phyloP scores from a whole-genome alignment of 1,140 invertebrate species.

The Drosophila mayri region DNA sequence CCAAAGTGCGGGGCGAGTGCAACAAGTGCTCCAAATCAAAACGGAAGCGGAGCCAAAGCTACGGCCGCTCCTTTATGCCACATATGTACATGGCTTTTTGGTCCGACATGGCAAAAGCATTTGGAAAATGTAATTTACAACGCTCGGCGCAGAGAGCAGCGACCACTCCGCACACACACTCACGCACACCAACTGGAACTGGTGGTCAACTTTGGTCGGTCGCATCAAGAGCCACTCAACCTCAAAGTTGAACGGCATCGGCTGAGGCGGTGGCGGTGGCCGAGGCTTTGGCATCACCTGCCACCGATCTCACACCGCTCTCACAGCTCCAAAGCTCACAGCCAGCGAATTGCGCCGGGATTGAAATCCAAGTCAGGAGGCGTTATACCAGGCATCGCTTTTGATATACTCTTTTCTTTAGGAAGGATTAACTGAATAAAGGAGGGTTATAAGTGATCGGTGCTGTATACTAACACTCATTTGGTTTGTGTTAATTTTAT shows the following conservation, averaged over 20 bases:
- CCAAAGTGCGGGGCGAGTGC: slow-evolving; percentile 9
- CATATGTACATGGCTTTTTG: slow-evolving; percentile 82
- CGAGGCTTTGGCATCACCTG: slow-evolving; percentile 62
- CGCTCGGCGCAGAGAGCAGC: slow-evolving; percentile 57
- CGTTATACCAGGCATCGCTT: slow-evolving; percentile 3
- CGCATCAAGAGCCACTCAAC: slow-evolving; percentile 61
- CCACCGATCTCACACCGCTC: slow-evolving; percentile 74
- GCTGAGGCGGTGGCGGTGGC: slow-evolving; percentile 1
- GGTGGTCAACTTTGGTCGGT: slow-evolving; percentile 61
- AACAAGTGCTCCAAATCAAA: slow-evolving; percentile 81
- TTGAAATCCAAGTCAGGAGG: slow-evolving; percentile 24
- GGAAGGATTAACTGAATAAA: neutral
- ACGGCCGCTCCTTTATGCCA: slow-evolving; percentile 63
- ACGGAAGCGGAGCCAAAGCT: slow-evolving; percentile 63
- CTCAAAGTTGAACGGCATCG: slow-evolving; percentile 61
- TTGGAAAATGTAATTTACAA: slow-evolving; percentile 85
- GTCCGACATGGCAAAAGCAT: slow-evolving; percentile 84
- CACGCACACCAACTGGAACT: slow-evolving; percentile 23
- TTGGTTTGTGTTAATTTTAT: neutral
- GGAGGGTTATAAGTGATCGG: neutral
- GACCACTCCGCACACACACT: slow-evolving; percentile 25
- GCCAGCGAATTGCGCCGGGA: slow-evolving; percentile 14
- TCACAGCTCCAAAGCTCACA: slow-evolving; percentile 20
- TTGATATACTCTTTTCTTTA: slow-evolving; percentile 23
- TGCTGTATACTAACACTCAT: no score